Conservation (phyloP, 2,888 invertebrate genomes). For the Epicampocera succincta region DNA sequence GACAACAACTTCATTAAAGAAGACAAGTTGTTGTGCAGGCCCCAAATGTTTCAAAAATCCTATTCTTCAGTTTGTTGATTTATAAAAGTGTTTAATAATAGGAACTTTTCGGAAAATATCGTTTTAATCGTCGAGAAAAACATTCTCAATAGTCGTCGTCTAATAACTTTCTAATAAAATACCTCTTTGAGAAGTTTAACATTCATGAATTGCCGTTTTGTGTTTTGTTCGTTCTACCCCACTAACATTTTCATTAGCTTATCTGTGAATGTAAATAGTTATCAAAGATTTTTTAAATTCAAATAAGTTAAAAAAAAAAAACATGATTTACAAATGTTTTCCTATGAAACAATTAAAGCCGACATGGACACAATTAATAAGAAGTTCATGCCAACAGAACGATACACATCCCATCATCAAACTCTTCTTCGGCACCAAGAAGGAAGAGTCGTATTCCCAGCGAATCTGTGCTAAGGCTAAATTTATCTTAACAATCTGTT, state of each 20-base stretch:
- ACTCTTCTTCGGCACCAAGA: neutral
- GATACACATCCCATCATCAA: neutral
- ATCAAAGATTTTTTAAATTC: constrained; percentile 3
- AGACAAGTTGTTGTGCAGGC: no score
- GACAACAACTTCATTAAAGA: no score
- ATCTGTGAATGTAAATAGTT: neutral
- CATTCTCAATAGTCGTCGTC: no score
- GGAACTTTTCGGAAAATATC: no score
- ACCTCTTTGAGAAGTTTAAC: no score
- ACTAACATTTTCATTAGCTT: constrained; percentile 26
- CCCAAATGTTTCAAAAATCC: no score
- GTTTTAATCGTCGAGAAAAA: no score
- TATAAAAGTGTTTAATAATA: no score
- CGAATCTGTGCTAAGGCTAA: constrained; percentile 45
- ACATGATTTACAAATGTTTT: constrained; percentile 29
- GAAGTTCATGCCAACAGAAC: neutral
- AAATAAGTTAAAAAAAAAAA: constrained; percentile 5
- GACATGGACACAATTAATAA: constrained; percentile 28
- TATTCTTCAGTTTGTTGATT: no score
- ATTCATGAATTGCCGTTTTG: no score
- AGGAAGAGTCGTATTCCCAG: constrained; percentile 7
- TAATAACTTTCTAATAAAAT: no score
- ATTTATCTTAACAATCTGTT: constrained; percentile 65
- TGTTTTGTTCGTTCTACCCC: no score
- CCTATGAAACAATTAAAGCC: constrained; percentile 38